Evolutionary conservation across 2,113 vertebrate genomes (phyloP), one percentile per base, ranked within the genome.

Genomic region (Oreochromis spilurus): DNA sequence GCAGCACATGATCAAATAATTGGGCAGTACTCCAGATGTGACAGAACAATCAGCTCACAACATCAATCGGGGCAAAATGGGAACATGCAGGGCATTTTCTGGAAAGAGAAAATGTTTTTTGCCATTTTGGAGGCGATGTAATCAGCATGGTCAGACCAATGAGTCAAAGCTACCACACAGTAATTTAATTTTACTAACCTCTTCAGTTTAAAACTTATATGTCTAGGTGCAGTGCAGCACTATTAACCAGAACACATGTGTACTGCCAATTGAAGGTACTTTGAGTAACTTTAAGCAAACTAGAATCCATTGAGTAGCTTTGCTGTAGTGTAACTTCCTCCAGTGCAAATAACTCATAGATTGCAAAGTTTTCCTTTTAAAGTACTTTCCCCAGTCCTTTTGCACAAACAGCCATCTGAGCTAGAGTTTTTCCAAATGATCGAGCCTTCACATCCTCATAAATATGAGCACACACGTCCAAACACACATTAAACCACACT

Each of bases 401-500:
- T 48, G 11, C 24, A 54, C 36, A 45, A 62, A 77, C 53, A 62
- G 14, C 36, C 3, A 7, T 81, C 9, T 70, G 17, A 86, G 86
- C 34, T 24, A 24, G 6, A 52, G 45, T 77, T 50, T 88, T 87
- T 81, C 13, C 57, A 48, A 87, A 83, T 48, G n/a, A 85, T 78
- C 17, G 11, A 79, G 26, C 57, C 67, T 82, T 38, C 29, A 17
- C 9, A 24, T 67, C 9, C 16, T 29, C 40, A 60, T 40, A 81
- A 84, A 80, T 77, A 65, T 29, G 16, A 83, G 16, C 75, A 70
- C n/a, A 50, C 62, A 88, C 36, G 4, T 77, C 14, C 24, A 40
- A 12, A 84, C 54, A 82, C 45, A 13, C 84, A 83, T 67, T 65
- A 83, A 88, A 89, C 75, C 83, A 84, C 24, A 77, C 54, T 87